Base-by-base conservation (phyloP, 2,888 invertebrate genomes). In the Drosophila tanythrix region DNA sequence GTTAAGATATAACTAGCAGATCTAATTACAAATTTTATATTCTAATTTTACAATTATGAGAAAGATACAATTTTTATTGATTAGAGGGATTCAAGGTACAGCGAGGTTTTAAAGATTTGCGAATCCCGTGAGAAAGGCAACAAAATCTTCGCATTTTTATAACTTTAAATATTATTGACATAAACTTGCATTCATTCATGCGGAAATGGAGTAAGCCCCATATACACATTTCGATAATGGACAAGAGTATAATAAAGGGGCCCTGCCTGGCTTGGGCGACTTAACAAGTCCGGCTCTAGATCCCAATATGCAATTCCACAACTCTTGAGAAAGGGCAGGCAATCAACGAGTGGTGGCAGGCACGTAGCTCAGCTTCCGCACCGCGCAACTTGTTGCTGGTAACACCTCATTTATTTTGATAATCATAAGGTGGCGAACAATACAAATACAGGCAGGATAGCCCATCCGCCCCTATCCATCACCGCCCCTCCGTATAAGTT, bases 391-490 rank as follows among this genome's bases (percentile, higher is more conserved):
- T 78, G 85, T 87, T 89, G 83, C 79, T 72, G 82, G 88, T 83
- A 90, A 88, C 86, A 90, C 90, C 90, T 87, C 89, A 87, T 87
- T 87, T 88, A 87, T 88, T 86, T 88, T 87, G 89, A 87, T 87
- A 87, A 88, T 77, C 90, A 90, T 88, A 89, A 83, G 87, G 88
- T 89, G 88, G 88, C 90, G 81, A 79, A 79, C 77, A 82, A 80
- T 63, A 65, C 46, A 63, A 25, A 51, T 29, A 56, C 35, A 36
- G 33, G 33, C 33, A 56, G 55, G 33, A 35, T 59, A 50, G 5
- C n/a, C 13, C 35, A 35, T 46, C 46, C 3, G 18, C 5, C 8
- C 50, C 29, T 25, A 13, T 15, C 18, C 25, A 13, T 46, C 57
- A 8, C 7, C 25, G 15, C 27, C 48, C 38, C 7, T 29, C n/a